Base-by-base conservation (phyloP, 2,888 invertebrate genomes). In the Myopa tessellatipennis region DNA sequence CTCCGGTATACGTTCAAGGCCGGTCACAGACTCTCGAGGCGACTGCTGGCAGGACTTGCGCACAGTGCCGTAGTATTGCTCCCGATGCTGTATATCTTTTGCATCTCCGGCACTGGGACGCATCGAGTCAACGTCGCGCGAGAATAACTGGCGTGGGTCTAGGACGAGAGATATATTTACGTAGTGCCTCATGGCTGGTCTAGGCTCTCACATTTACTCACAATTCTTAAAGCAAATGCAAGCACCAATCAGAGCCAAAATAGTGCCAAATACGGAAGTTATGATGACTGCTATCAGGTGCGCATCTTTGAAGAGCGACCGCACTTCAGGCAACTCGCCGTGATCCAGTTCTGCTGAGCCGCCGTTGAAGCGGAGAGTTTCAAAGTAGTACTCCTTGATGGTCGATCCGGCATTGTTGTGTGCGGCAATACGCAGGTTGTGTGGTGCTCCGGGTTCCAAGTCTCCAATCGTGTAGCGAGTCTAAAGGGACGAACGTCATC, bases 401-500 rank as follows among this genome's bases (percentile, higher is more conserved):
- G 92, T 92, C 12, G 91, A 90, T 0, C 93, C 93, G 5, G 93
- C 93, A 84, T 92, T 91, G 84, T 92, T 93, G 83, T 92, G 91
- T 1, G 93, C 93, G 4, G 91, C 91, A 50, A 93, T 90, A 14
- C 91, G 90, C 68, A 91, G 84, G 81, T 90, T 90, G 83, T 91
- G 91, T 34, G 90, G 88, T 14, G 90, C 90, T 63, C 90, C 91
- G 26, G 91, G 90, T 76, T 90, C 90, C 77, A 92, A 84, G 77
- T 91, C 90, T 4, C 90, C 90, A 81, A 91, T 90, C 12, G 89
- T 88, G 76, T 87, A 89, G 0, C 90, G 88, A 45, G 89, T 88
- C 85, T 91, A 80, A 74, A 55, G 52, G 38, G 40, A 4, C 12
- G 34, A 70, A 5, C 1, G 10, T 45, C 4, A 52, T 52, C 12